Conservation (phyloP, 2,113 vertebrate genomes). For the Nanorana parkeri region DNA sequence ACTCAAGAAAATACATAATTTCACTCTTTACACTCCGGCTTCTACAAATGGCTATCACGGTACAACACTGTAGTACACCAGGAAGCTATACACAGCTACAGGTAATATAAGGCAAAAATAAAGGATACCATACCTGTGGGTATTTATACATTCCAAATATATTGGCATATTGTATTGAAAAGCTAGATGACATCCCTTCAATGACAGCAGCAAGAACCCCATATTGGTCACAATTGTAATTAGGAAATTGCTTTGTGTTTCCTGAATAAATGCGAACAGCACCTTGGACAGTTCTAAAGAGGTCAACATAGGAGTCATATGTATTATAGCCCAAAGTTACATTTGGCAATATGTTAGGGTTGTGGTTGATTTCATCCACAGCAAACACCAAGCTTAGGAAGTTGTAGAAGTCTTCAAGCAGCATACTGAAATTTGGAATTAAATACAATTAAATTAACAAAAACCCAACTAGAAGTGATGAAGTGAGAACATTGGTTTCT, state of each 20-base stretch:
- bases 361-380: slow-evolving; percentile 54
- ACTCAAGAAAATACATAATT: too few relatives aligned
- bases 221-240: slow-evolving; percentile 53
- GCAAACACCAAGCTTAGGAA: slow-evolving; percentile 53
- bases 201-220: slow-evolving; percentile 45
- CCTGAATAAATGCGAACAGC: slow-evolving; percentile 46
- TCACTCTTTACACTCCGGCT: too few relatives aligned
- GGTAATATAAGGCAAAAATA: too few relatives aligned
- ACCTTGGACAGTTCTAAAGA: slow-evolving; percentile 41
- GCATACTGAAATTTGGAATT: slow-evolving; percentile 42
- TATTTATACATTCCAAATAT: slow-evolving; percentile 51
- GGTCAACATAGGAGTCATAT: slow-evolving; percentile 49
- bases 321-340: slow-evolving; percentile 51
- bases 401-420: slow-evolving; percentile 50
- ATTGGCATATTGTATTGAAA: slow-evolving; percentile 52
- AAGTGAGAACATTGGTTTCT: too few relatives aligned
- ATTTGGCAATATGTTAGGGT: slow-evolving; percentile 41
- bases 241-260: slow-evolving; percentile 28
- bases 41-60: too few relatives aligned
- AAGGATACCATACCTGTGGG: slow-evolving; percentile 38
- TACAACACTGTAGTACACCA: too few relatives aligned
- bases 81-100: too few relatives aligned
- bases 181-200: slow-evolving; percentile 42
- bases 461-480: background rate
- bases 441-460: background rate